Conservation (phyloP, 2,888 invertebrate genomes). For the Lithosia quadra region DNA sequence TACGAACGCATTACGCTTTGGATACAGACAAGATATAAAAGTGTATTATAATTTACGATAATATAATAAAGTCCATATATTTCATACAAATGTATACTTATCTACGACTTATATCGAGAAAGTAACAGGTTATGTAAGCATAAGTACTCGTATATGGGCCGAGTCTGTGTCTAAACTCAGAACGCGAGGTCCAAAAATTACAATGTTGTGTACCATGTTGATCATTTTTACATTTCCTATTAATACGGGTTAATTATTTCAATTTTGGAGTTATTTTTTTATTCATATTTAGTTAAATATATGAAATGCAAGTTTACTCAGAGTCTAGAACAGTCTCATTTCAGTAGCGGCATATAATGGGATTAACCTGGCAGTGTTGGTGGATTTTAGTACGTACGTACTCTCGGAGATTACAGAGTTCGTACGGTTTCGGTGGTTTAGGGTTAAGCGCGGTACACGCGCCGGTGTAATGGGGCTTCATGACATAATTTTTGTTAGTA, state of each 20-base stretch:
- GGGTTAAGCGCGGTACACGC: conserved; percentile 73
- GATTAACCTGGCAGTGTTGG: conserved; percentile 69
- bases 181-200: no score
- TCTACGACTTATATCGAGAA: background rate
- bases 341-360: conserved; percentile 66
- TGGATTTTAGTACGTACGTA: conserved; percentile 59
- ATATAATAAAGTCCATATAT: conserved; percentile 4
- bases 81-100: background rate
- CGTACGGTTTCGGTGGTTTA: conserved; percentile 82
- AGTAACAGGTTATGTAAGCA: background rate
- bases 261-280: background rate
- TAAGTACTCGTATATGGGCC: no score
- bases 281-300: background rate
- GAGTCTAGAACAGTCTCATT: conserved; percentile 66
- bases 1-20: background rate
- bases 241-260: no score
- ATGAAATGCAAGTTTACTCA: conserved; percentile 19
- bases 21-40: background rate
- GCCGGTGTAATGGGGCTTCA: conserved; percentile 65
- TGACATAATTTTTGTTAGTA: conserved; percentile 42
- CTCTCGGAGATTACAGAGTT: conserved; percentile 77
- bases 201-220: no score
- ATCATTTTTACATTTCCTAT: no score
- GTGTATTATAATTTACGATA: background rate
- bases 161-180: no score